Conservation (phyloP, 2,888 invertebrate species). For the Microplitis manilae region DNA sequence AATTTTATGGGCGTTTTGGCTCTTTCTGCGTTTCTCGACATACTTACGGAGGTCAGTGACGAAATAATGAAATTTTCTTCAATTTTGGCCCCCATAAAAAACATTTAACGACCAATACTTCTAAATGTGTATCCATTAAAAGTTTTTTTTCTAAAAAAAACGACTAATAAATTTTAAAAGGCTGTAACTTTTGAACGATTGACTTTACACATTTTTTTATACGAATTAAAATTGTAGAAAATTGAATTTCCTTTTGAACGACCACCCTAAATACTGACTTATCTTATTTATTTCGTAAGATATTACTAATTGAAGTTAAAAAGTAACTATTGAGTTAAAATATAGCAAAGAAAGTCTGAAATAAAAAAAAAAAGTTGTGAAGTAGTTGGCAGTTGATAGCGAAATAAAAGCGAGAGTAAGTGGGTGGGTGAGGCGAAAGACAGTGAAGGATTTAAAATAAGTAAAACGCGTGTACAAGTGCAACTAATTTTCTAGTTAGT, state of each 20-base stretch:
- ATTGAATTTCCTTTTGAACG: background rate
- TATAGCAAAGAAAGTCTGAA: too few relatives aligned
- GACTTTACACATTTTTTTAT: too few relatives aligned
- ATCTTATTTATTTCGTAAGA: background rate
- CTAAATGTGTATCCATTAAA: too few relatives aligned
- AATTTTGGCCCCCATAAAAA: too few relatives aligned
- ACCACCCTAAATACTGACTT: background rate
- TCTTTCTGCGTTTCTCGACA: too few relatives aligned
- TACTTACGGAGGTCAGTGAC: too few relatives aligned
- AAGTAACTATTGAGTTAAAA: background rate
- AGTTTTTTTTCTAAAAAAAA: too few relatives aligned
- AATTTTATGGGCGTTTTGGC: too few relatives aligned
- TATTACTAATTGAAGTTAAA: background rate
- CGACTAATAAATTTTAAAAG: too few relatives aligned
- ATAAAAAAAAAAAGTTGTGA: background rate
- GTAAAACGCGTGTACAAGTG: background rate
- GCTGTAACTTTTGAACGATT: too few relatives aligned
- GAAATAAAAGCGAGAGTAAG: background rate
- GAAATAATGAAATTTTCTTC: too few relatives aligned
- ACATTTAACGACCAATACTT: too few relatives aligned
- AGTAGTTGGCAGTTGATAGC: background rate
- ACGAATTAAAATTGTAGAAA: background rate
- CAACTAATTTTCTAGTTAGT: background rate
- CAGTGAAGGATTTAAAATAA: conserved; percentile 1
- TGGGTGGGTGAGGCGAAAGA: background rate